Conservation (phyloP, 2,888 invertebrate genomes). For the Aricia artaxerxes region DNA sequence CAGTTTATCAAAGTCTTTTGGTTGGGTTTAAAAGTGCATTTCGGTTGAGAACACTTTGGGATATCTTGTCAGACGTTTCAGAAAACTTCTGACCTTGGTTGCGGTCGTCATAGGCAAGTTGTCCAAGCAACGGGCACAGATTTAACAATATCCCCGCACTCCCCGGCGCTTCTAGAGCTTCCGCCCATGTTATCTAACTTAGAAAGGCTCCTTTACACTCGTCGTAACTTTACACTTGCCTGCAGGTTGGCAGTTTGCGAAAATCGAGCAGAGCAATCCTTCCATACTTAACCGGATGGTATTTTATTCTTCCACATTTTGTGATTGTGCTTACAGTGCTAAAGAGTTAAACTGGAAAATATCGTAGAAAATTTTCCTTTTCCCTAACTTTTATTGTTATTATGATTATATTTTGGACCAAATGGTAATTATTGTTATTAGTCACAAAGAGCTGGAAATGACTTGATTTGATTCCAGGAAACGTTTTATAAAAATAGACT, state of each 20-base stretch:
- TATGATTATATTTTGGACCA: background rate
- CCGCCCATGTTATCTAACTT: constrained; percentile 33
- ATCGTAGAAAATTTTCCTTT: background rate
- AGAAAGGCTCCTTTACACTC: background rate
- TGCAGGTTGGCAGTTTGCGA: background rate
- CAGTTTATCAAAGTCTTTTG: too few species aligned
- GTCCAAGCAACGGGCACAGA: background rate
- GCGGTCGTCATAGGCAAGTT: background rate
- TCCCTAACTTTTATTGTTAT: background rate
- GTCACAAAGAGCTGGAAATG: background rate
- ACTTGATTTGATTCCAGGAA: background rate
- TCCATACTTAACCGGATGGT: background rate
- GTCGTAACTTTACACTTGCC: background rate
- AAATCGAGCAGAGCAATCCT: background rate
- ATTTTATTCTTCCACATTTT: background rate
- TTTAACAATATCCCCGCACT: background rate
- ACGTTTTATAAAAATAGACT: background rate
- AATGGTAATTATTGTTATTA: background rate
- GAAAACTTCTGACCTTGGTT: background rate
- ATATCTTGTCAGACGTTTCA: background rate
- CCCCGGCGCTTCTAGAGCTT: constrained; percentile 24
- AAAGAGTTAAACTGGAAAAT: background rate
- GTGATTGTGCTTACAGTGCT: background rate
- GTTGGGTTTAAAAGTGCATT: background rate
- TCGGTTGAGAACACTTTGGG: background rate